phyloP scores from a whole-genome alignment of 2,888 invertebrate genomes.

The Notodonta dromedarius region DNA sequence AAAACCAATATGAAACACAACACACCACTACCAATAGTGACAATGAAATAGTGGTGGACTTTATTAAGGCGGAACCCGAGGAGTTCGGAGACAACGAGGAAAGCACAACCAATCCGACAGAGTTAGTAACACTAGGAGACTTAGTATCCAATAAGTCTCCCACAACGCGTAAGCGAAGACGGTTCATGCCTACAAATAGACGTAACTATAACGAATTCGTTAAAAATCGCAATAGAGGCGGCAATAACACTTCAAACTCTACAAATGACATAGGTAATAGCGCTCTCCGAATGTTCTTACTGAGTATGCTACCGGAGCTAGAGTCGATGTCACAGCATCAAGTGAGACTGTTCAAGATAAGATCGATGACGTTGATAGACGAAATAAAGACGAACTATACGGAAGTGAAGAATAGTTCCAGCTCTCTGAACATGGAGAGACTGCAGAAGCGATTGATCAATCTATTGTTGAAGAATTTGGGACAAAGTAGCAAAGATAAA shows the following conservation, averaged over 20 bases:
- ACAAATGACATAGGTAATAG: conserved; percentile 11
- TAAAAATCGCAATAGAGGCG: conserved; percentile 11
- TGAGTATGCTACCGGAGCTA: conserved; percentile 49
- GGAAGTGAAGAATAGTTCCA: conserved; percentile 16
- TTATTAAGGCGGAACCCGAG: conserved; percentile 30
- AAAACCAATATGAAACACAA: conserved; percentile 21
- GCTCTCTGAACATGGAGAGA: conserved; percentile 20
- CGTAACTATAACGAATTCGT: conserved; percentile 14
- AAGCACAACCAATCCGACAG: conserved; percentile 12
- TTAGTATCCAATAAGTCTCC: conserved; percentile 15
- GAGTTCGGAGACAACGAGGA: conserved; percentile 20
- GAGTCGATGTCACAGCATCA: conserved; percentile 50
- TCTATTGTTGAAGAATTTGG: conserved; percentile 41
- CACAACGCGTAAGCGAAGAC: conserved; percentile 23
- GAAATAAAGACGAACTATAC: conserved; percentile 39
- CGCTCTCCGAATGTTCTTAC: conserved; percentile 41
- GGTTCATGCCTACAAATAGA: conserved; percentile 21
- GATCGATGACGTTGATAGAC: conserved; percentile 45
- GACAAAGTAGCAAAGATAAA: conserved; percentile 11
- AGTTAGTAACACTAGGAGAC: conserved; percentile 23
- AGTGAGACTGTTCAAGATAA: conserved; percentile 48
- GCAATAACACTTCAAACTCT: conserved; percentile 6
- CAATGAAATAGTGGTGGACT: conserved; percentile 14
- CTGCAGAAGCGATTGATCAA: conserved; percentile 47
- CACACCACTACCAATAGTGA: conserved; percentile 12